Conservation (phyloP, 2,888 invertebrate species). For the Charanyca ferruginea region DNA sequence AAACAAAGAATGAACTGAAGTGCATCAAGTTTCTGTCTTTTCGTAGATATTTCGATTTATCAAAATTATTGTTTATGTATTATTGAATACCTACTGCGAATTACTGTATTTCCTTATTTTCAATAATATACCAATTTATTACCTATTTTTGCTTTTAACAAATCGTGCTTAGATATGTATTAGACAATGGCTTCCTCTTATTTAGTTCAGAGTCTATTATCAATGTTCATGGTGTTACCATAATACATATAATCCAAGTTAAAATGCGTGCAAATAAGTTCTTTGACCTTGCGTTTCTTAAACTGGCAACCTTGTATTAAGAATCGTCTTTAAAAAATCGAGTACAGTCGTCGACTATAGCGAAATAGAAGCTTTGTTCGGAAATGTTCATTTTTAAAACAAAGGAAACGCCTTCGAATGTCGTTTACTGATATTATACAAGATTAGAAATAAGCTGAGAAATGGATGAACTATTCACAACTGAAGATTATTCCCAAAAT, state of each 20-base stretch:
- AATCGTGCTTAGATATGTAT: conserved; percentile 44
- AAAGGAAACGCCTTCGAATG: not conserved
- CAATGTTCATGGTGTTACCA: conserved; percentile 43
- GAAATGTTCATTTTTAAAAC: not conserved
- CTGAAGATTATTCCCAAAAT: too few species aligned
- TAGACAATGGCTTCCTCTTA: conserved; percentile 45
- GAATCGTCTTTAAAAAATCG: conserved; percentile 35
- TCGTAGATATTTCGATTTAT: not conserved
- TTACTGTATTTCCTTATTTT: conserved; percentile 20
- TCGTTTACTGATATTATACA: too few species aligned
- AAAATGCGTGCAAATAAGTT: conserved; percentile 62
- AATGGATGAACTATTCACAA: too few species aligned
- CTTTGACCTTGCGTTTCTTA: conserved; percentile 58
- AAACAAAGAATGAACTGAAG: not conserved
- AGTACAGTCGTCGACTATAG: conserved; percentile 27
- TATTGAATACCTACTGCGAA: not conserved
- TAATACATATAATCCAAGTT: conserved; percentile 34
- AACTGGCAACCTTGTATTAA: conserved; percentile 36
- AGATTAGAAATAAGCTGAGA: too few species aligned
- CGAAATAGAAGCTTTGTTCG: not conserved
- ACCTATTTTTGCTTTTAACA: conserved; percentile 20
- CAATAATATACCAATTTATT: conserved; percentile 15
- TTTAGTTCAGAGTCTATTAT: conserved; percentile 22
- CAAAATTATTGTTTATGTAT: not conserved
- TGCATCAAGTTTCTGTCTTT: not conserved